These are phyloP conservation scores for Branchinecta lindahli DNA, from an alignment of 1,140 invertebrate species.

Conservation along the genomic window DNA sequence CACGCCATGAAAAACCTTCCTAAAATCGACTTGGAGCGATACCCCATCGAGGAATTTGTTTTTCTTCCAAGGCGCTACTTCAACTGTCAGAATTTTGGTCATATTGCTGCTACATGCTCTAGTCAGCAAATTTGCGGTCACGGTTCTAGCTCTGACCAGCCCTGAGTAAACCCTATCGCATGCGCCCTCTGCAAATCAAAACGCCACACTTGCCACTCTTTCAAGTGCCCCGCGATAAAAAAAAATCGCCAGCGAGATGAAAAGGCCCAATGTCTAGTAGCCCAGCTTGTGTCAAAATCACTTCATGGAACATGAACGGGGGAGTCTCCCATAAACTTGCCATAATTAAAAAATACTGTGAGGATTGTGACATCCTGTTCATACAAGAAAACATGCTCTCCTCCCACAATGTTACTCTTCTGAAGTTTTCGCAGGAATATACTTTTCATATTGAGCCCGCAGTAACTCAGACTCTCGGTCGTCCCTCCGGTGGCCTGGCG, in stretches of 20 bases:
- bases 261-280: neutral
- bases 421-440: neutral
- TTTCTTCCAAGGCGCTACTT: neutral
- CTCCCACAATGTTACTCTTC: slow-evolving; percentile 4
- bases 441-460: slow-evolving; percentile 4
- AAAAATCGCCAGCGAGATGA: neutral
- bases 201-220: neutral
- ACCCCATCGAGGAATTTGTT: neutral
- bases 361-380: neutral
- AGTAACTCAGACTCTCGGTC: neutral
- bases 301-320: neutral
- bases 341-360: slow-evolving; percentile 2
- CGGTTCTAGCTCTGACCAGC: neutral
- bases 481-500: slow-evolving; percentile 2
- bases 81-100: neutral
- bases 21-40: slow-evolving; percentile 9
- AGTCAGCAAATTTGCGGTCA: neutral
- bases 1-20: slow-evolving; percentile 1
- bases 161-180: neutral
- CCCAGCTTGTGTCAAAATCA: neutral
- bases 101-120: neutral
- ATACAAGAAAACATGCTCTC: slow-evolving; percentile 8
- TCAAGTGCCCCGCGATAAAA: neutral
- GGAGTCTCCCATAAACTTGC: slow-evolving; percentile 5
- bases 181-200: slow-evolving; percentile 1